Evolutionary conservation across 2,113 vertebrate genomes (phyloP).

Genomic region (Scortum barcoo): DNA sequence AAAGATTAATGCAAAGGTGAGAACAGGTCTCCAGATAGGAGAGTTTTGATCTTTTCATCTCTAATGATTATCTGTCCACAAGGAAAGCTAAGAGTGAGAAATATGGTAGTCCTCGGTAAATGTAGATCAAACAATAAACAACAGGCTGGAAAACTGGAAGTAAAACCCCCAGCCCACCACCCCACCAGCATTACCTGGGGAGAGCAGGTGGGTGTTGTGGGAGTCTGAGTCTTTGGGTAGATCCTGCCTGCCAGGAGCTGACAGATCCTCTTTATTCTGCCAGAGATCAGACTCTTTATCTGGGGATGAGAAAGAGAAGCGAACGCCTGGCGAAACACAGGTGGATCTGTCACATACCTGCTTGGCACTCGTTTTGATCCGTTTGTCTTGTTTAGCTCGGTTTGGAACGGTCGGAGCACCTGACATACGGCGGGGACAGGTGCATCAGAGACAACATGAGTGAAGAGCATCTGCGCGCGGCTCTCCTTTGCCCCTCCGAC

Average conservation of each 20-base stretch:
- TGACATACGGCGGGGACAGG: slow-evolving; percentile 76
- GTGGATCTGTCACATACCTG: slow-evolving; percentile 75
- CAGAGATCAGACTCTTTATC: slow-evolving; percentile 72
- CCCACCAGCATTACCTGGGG: slow-evolving; percentile 47
- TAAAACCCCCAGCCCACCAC: background rate
- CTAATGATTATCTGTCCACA: background rate
- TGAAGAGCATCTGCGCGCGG: slow-evolving; percentile 65
- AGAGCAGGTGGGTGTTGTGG: slow-evolving; percentile 58
- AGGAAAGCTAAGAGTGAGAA: background rate
- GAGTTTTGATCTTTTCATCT: background rate
- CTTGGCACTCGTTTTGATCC: slow-evolving; percentile 68
- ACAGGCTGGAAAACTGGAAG: slow-evolving; percentile 5
- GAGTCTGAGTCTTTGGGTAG: slow-evolving; percentile 53
- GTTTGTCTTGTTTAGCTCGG: slow-evolving; percentile 66
- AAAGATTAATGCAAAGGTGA: background rate
- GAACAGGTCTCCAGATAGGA: background rate
- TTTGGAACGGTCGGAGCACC: slow-evolving; percentile 48
- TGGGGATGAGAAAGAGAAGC: slow-evolving; percentile 42
- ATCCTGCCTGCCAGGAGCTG: slow-evolving; percentile 57
- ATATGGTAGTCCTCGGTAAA: slow-evolving; percentile 20
- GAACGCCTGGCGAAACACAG: slow-evolving; percentile 67
- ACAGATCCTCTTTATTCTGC: slow-evolving; percentile 69
- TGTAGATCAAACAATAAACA: too few relatives aligned
- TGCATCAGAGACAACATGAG: slow-evolving; percentile 58
- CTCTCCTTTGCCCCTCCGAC: slow-evolving; percentile 50